Percentiles rank a stretch among this genome's conserved stretches.
Evolutionary conservation across 2,888 invertebrate species (phyloP).

Genomic region (Zygothrica quintamaculata): DNA sequence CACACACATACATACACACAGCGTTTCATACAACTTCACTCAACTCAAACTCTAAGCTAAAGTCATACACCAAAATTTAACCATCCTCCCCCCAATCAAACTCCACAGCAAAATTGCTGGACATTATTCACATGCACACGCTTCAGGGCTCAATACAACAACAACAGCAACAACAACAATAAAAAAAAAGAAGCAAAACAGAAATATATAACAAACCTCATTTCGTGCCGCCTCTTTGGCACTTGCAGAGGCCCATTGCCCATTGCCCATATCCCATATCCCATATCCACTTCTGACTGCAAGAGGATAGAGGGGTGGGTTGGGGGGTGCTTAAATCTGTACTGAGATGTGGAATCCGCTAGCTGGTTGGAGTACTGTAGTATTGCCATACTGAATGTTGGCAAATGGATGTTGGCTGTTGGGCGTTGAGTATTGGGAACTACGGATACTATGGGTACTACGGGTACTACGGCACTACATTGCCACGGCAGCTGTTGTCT

Average conservation of each 20-base stretch:
- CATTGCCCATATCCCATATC: too few species aligned
- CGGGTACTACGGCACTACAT: too few species aligned
- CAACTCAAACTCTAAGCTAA: too few species aligned
- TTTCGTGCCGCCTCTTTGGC: slow-evolving; percentile 37
- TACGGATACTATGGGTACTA: too few species aligned
- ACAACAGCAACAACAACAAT: too few species aligned
- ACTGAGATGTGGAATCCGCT: neutral
- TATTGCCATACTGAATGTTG: slow-evolving; percentile 5
- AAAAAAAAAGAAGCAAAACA: slow-evolving; percentile 33
- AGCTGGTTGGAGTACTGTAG: neutral
- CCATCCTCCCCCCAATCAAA: slow-evolving; percentile 4
- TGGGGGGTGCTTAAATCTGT: neutral
- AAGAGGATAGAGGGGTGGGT: too few species aligned
- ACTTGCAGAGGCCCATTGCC: slow-evolving; percentile 14
- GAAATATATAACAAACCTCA: slow-evolving; percentile 26
- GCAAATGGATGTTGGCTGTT: neutral
- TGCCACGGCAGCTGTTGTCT: slow-evolving; percentile 75
- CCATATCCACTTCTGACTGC: too few species aligned
- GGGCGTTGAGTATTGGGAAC: neutral
- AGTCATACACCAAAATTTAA: slow-evolving; percentile 1
- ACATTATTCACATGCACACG: slow-evolving; percentile 78
- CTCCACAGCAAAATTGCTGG: slow-evolving; percentile 66
- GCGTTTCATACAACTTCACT: too few species aligned
- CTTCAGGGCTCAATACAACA: slow-evolving; percentile 47
- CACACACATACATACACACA: too few species aligned